These are phyloP conservation scores for Pituophis catenifer DNA, from an alignment of 2,113 vertebrate species.

Conservation along the genomic window DNA sequence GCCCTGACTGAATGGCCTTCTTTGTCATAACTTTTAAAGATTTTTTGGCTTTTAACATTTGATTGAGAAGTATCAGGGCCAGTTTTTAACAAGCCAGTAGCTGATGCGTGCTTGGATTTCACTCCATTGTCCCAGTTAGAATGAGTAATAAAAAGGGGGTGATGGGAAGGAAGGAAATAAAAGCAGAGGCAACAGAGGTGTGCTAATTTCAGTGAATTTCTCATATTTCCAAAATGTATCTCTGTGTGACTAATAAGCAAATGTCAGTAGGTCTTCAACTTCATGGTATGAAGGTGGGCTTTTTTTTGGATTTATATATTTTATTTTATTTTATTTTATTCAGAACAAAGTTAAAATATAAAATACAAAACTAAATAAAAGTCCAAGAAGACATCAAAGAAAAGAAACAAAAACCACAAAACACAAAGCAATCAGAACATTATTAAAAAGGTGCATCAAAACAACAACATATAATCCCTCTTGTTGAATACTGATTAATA, in stretches of 20 bases:
- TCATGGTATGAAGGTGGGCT: fast-evolving
- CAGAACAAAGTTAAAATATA: too few species aligned
- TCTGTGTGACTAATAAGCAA: not conserved
- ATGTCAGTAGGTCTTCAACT: not conserved
- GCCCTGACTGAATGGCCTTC: slow-evolving; percentile 1
- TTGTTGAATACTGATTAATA: too few species aligned
- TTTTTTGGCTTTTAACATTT: not conserved
- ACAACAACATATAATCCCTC: too few species aligned
- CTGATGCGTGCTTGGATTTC: not conserved
- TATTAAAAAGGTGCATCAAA: too few species aligned
- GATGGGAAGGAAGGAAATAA: not conserved
- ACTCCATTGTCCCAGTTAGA: not conserved
- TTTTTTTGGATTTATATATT: not conserved
- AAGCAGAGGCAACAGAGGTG: not conserved
- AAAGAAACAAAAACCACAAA: not conserved
- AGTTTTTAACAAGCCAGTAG: not conserved
- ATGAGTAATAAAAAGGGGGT: not conserved
- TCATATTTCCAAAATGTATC: not conserved
- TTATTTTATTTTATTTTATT: too few species aligned
- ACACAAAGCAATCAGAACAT: too few species aligned
- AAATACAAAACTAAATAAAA: too few species aligned
- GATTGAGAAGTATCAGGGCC: not conserved
- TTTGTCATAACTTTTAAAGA: not conserved
- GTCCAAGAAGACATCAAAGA: too few species aligned
- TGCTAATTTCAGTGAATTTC: not conserved